phyloP scores from a whole-genome alignment of 2,797 vertebrate species.

The Sebastes hopkinsi region DNA sequence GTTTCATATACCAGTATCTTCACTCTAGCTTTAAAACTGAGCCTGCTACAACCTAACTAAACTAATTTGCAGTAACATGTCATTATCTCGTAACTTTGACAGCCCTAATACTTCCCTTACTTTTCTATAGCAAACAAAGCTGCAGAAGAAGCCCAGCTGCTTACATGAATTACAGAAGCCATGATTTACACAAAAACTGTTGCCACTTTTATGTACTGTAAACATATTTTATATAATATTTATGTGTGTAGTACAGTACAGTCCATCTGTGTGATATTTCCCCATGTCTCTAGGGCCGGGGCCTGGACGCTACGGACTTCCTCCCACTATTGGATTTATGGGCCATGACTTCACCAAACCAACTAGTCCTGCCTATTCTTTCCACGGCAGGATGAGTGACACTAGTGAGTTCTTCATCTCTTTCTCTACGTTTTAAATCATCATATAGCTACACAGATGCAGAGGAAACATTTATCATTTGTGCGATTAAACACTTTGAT shows the following conservation, averaged over 20 bases:
- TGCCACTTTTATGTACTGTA: background rate
- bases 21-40: no score
- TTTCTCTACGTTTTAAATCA: background rate
- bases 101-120: no score
- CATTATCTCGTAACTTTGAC: no score
- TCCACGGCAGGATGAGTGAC: conserved; percentile 77
- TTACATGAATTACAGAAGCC: background rate
- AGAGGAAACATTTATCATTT: background rate
- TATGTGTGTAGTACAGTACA: background rate
- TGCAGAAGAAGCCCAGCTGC: no score
- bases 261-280: background rate
- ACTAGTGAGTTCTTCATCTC: conserved; percentile 73
- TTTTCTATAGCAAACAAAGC: no score
- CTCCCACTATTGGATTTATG: conserved; percentile 84
- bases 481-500: background rate
- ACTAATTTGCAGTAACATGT: no score
- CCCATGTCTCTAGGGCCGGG: conserved; percentile 79
- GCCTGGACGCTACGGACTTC: conserved; percentile 84
- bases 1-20: no score
- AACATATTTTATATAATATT: background rate
- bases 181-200: background rate
- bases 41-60: no score
- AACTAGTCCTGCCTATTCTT: conserved; percentile 84
- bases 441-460: background rate
- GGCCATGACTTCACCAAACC: conserved; percentile 86